A percentile compares a stretch with the other conserved stretches of the same genome.
Evolutionary conservation across 2,113 vertebrate species (phyloP).

Genomic region (Cyanistes caeruleus): DNA sequence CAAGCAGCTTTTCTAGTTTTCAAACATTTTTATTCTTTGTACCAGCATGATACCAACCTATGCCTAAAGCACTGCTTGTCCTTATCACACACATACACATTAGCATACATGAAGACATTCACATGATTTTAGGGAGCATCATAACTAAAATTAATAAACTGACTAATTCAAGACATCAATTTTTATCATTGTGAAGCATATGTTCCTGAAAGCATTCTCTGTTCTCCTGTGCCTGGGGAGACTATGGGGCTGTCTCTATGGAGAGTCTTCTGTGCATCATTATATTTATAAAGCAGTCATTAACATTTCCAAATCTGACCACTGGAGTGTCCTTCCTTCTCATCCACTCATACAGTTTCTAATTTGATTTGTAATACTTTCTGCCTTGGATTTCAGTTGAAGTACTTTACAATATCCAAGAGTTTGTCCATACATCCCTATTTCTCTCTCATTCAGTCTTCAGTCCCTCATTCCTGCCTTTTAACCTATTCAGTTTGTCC

Average conservation of each 20-base stretch:
- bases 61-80: not conserved
- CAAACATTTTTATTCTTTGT: not conserved
- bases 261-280: fast-evolving
- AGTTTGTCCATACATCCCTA: not conserved
- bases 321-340: not conserved
- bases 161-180: not conserved
- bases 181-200: not conserved
- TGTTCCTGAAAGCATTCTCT: not conserved
- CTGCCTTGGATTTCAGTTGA: not conserved
- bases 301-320: not conserved
- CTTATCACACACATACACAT: not conserved
- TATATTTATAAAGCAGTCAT: not conserved
- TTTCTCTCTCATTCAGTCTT: not conserved
- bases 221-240: not conserved
- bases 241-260: not conserved
- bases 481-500: not conserved
- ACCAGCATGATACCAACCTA: not conserved
- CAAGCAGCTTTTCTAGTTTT: not conserved
- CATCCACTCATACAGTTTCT: not conserved
- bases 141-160: not conserved
- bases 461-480: not conserved
- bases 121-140: not conserved
- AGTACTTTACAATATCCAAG: not conserved
- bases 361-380: not conserved
- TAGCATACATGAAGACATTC: not conserved